These are phyloP conservation scores for Lepidostoma basale DNA, from an alignment of 1,140 invertebrate genomes.

Conservation along the genomic window DNA sequence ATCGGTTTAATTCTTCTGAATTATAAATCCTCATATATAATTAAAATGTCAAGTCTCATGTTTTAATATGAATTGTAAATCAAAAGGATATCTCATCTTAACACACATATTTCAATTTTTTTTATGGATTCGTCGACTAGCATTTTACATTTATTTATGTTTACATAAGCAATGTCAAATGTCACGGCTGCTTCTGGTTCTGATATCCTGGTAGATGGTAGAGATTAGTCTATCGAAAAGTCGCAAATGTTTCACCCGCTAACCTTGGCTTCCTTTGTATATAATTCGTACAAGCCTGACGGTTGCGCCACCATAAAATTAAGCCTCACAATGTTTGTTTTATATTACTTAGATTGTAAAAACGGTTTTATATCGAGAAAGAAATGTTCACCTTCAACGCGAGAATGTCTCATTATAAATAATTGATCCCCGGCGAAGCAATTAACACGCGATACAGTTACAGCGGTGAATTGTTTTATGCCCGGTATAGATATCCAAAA, in stretches of 20 bases:
- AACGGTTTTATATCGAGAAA: neutral
- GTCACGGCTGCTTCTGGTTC: slow-evolving; percentile 24
- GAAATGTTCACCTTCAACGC: neutral
- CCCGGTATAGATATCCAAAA: neutral
- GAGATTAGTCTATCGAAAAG: no score
- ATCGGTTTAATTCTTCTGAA: no score
- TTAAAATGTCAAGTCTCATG: no score
- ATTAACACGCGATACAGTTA: slow-evolving; percentile 17
- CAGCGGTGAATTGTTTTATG: slow-evolving; percentile 10
- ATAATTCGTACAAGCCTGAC: no score
- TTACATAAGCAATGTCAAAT: slow-evolving; percentile 26
- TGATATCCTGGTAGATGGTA: slow-evolving; percentile 2
- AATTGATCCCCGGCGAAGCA: neutral
- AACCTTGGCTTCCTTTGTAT: no score
- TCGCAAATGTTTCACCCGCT: neutral
- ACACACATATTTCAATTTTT: neutral
- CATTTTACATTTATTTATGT: neutral
- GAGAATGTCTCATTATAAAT: slow-evolving; percentile 14
- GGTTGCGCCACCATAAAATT: no score
- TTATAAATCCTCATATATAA: no score
- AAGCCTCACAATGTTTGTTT: no score
- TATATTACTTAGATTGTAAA: neutral
- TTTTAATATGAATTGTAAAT: no score
- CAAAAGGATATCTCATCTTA: no score
- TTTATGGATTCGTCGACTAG: neutral